Evolutionary conservation across 2,888 invertebrate genomes (phyloP).

Genomic region (Lissocephala sabroskyi): DNA sequence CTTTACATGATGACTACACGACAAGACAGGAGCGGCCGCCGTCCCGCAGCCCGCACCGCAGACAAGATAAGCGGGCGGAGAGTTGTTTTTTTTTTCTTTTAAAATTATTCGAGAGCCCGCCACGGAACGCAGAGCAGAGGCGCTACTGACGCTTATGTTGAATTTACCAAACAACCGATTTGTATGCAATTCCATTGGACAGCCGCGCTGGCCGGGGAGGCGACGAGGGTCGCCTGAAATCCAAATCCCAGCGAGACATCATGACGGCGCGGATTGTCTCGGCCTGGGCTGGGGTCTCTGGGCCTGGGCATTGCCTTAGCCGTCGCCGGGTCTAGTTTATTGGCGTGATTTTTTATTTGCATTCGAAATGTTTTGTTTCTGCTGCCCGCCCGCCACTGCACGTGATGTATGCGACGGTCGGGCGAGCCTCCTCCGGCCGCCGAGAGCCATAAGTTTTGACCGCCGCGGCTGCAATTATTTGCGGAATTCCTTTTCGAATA

Average conservation of each 20-base stretch:
- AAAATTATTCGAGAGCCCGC: conserved; percentile 58
- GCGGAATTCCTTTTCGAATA: conserved; percentile 66
- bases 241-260: conserved; percentile 68
- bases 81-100: conserved; percentile 24
- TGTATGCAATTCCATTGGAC: conserved; percentile 61
- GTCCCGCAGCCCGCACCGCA: conserved; percentile 23
- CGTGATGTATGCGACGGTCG: conserved; percentile 53
- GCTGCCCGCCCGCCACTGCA: conserved; percentile 29
- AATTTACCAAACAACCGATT: conserved; percentile 68
- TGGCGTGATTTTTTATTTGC: conserved; percentile 70
- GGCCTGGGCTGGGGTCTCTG: too few species aligned
- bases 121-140: conserved; percentile 46
- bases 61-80: conserved; percentile 39
- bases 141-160: conserved; percentile 63
- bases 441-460: conserved; percentile 53
- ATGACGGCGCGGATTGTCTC: conserved; percentile 59
- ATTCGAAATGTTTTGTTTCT: conserved; percentile 51
- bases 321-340: conserved; percentile 69
- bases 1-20: conserved; percentile 59
- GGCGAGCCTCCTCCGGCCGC: conserved; percentile 1
- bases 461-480: conserved; percentile 58
- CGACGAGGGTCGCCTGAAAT: conserved; percentile 41
- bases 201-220: not conserved
- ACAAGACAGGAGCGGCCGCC: conserved; percentile 52
- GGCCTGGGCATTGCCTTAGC: conserved; percentile 21